Base-by-base conservation (phyloP, 2,797 vertebrate species). In the Trichosurus vulpecula region DNA sequence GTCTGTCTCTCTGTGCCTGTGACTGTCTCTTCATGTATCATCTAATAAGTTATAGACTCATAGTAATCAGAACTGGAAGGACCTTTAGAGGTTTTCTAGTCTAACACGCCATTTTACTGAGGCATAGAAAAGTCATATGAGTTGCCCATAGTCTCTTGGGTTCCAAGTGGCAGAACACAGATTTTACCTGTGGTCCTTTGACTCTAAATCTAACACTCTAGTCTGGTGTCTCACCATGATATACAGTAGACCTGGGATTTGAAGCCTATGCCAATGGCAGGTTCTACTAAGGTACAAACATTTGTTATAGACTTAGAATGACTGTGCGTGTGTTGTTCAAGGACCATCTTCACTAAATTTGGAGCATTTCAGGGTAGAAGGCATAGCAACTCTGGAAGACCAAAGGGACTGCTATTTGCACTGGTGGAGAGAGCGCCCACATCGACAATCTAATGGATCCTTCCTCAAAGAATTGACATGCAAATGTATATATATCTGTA, bases 111-210 rank as follows among this genome's bases (percentile, higher is more conserved):
- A 47, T 47, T 96, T 97, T 92, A 90, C 11, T 52, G 94, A 92
- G 9, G n/a, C 54, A 91, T 0, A 94, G 74, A 92, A 54, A 93
- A 92, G 93, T 81, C 57, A 56, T 16, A 92, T 93, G 94, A 61
- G 31, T 90, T 41, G 52, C 16, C 3, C 90, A 41, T 52, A 52
- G 2, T 92, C 94, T 94, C 54, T 93, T 0, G 92, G 31, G 3
- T 52, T 81, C 14, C 35, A 74, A n/a, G 22, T 41, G n/a, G 9
- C 41, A 81, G 22, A 47, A 81, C 9, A 22, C 19, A 47, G 22
- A 25, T 81, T 81, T 81, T 81, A 25, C 9, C 19, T 25, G 41
- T 25, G 74, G 22, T 10, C 74, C 41, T 8, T 81, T 25, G 41
- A 81, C 30, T n/a, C 22, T 25, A 81, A 47, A 81, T 41, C n/a